phyloP scores from a whole-genome alignment of 2,797 vertebrate species.

The Uromys caudimaculatus region DNA sequence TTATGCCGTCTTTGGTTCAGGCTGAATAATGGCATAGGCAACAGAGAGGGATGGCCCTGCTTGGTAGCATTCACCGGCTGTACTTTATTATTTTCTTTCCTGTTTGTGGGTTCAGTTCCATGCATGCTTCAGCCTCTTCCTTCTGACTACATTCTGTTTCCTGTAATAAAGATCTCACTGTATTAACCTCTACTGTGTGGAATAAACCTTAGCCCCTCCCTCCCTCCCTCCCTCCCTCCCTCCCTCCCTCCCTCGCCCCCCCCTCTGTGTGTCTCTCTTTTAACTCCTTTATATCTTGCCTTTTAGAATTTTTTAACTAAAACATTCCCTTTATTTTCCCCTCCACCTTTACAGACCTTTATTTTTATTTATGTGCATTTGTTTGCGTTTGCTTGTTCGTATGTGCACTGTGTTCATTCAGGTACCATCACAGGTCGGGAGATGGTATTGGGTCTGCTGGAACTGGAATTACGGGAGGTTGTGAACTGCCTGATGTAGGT shows the following conservation, averaged over 20 bases:
- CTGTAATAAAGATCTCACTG: background rate
- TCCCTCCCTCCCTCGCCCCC: background rate
- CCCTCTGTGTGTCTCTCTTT: no score
- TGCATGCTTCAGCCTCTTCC: background rate
- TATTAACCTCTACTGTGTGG: background rate
- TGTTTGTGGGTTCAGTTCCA: background rate
- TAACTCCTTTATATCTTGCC: background rate
- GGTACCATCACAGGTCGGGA: background rate
- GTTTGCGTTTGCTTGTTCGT: background rate
- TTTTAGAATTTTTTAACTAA: constrained; percentile 10
- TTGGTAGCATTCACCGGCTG: background rate
- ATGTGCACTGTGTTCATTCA: background rate
- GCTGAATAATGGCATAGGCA: background rate
- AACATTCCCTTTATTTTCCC: background rate
- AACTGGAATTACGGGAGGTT: background rate
- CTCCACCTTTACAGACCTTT: background rate
- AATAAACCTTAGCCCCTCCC: background rate
- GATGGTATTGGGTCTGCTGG: background rate
- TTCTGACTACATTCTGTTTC: background rate
- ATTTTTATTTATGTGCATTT: background rate
- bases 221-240: background rate
- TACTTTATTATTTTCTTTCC: background rate
- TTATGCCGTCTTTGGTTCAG: background rate
- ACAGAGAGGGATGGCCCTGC: background rate
- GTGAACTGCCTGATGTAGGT: background rate